Evolutionary conservation across 2,113 vertebrate genomes (phyloP).

Genomic region (Penelope pileata): DNA sequence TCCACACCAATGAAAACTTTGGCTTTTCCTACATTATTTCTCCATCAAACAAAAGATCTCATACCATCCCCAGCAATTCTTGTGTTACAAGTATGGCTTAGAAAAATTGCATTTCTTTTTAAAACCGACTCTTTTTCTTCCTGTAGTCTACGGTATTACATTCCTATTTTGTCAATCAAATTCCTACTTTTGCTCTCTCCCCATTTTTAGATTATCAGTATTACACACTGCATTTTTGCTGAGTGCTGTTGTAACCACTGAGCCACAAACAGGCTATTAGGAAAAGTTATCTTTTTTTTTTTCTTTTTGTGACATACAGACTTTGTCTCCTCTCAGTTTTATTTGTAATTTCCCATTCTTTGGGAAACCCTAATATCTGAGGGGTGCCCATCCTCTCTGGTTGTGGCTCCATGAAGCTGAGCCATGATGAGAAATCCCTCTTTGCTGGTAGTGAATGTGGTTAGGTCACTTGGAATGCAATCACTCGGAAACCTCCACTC

Average conservation of each 20-base stretch:
- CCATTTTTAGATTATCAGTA: background rate
- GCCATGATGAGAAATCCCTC: background rate
- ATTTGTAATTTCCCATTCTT: background rate
- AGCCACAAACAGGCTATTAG: background rate
- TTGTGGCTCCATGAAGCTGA: background rate
- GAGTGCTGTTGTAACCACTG: background rate
- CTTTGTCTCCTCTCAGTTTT: background rate
- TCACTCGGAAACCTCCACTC: slow-evolving; percentile 22
- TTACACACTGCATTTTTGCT: background rate
- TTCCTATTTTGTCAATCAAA: background rate
- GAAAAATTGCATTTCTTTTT: background rate
- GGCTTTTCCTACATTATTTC: background rate
- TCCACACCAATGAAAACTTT: background rate
- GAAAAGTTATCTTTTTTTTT: background rate
- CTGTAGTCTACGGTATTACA: background rate
- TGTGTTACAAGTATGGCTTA: background rate
- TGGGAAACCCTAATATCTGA: background rate
- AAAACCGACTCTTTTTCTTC: background rate
- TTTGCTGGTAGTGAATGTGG: background rate
- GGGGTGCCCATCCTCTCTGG: rapidly evolving
- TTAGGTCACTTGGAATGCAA: background rate
- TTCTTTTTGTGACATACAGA: background rate
- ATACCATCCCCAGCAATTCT: background rate
- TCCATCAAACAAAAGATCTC: background rate
- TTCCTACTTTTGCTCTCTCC: background rate